A percentile compares a stretch with the other conserved stretches of the same genome.
These are phyloP conservation scores for Serranochromis macrocephalus DNA, from an alignment of 2,113 vertebrate species.

Conservation along the genomic window DNA sequence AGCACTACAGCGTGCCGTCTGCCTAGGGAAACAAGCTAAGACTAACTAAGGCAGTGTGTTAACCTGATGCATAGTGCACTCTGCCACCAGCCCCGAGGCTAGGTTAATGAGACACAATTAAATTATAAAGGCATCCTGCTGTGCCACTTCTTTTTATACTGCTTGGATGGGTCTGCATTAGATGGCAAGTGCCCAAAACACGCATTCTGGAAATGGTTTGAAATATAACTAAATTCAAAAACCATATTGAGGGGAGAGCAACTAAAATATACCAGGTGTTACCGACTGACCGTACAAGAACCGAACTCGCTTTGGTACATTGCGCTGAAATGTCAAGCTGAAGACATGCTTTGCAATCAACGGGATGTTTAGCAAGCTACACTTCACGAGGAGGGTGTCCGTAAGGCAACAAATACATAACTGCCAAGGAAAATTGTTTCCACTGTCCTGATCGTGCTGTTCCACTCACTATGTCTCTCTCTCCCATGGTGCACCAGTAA, in stretches of 20 bases:
- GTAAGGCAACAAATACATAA: neutral
- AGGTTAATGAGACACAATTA: slow-evolving; percentile 34
- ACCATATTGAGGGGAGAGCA: neutral
- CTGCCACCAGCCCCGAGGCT: slow-evolving; percentile 4
- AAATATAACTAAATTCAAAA: neutral
- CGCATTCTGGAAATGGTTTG: slow-evolving; percentile 2
- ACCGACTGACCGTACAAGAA: neutral
- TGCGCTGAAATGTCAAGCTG: neutral
- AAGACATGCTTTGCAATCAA: slow-evolving; percentile 15
- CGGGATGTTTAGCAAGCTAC: neutral
- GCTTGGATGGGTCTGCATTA: neutral
- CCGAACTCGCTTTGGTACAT: neutral
- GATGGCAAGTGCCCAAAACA: slow-evolving; percentile 24
- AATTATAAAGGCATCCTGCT: slow-evolving; percentile 34
- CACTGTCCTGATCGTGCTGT: slow-evolving; percentile 4
- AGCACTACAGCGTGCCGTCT: neutral
- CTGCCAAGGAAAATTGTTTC: slow-evolving; percentile 28
- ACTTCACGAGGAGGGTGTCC: slow-evolving; percentile 4
- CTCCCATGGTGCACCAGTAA: slow-evolving; percentile 47
- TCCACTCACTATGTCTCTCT: slow-evolving; percentile 3
- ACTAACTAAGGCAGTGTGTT: slow-evolving; percentile 21
- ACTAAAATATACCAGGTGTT: slow-evolving; percentile 19
- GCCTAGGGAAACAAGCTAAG: slow-evolving; percentile 44
- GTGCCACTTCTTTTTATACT: slow-evolving; percentile 8
- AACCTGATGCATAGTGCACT: slow-evolving; percentile 11